Base-by-base conservation (phyloP, 1,140 invertebrate species). In the Ephestia elutella region DNA sequence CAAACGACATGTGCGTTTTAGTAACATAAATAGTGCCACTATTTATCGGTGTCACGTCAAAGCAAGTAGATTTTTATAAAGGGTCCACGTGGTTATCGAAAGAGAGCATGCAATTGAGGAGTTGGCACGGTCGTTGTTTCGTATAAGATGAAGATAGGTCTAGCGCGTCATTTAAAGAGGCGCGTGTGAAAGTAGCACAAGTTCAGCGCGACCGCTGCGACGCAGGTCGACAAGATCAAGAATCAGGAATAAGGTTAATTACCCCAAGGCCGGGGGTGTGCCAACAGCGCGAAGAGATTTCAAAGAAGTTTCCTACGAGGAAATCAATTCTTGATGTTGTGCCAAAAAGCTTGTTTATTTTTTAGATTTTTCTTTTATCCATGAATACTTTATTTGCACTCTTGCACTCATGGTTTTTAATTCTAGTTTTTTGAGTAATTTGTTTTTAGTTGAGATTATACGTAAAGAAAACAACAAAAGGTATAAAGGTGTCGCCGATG, bases 221-320 rank as follows among this genome's bases (percentile, higher is more conserved):
- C 67, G 63, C 67, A 73, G 67, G 69, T 68, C 71, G 68, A 38
- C 65, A 61, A 28, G 70, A 71, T 56, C 64, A 65, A 38, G 66
- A 78, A 78, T 79, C 64, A 65, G 49, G 67, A 78, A 79, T 79
- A 78, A 85, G 75, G 79, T 79, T 78, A 84, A 85, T 82, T 79
- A 82, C 73, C 70, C 67, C 74, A 83, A 85, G 75, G 82, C 67
- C 80, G 73, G 59, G 54, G 65, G 70, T 65, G 59, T 58, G 64
- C 63, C 62, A 67, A 63, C 54, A 60, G 55, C 53, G 55, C 53
- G 48, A 21, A 56, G 50, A 50, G 44, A 58, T 55, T 35, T 57
- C 35, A 56, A 48, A 51, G 48, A 53, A 28, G 21, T 49, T 56
- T 57, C 53, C 54, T 63, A 69, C 49, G 49, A 65, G 65, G 63